Evolutionary conservation across 2,888 invertebrate species (phyloP).

Genomic region (Heliconius cydno): DNA sequence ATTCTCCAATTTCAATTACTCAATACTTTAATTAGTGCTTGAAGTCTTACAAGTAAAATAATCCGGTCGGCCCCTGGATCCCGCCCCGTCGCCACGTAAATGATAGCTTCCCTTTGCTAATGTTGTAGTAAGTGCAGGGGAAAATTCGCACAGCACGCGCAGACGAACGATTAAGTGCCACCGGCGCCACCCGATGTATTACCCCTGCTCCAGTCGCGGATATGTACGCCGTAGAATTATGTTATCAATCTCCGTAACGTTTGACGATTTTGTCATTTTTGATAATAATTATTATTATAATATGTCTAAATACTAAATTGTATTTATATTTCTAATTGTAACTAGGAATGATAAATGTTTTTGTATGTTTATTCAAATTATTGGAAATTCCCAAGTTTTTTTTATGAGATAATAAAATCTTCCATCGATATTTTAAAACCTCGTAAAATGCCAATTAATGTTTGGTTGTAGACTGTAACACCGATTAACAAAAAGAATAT

Average conservation of each 20-base stretch:
- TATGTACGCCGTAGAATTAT: conserved; percentile 56
- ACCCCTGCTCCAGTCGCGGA: conserved; percentile 68
- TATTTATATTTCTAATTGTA: background rate
- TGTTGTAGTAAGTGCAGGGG: conserved; percentile 65
- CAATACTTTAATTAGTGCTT: conserved; percentile 59
- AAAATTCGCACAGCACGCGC: conserved; percentile 77
- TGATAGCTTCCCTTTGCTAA: conserved; percentile 75
- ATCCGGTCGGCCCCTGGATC: conserved; percentile 64
- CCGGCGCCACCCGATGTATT: conserved; percentile 77
- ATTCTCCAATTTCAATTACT: conserved; percentile 51
- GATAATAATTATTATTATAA: conserved; percentile 16
- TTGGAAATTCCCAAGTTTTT: background rate
- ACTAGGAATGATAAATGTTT: background rate
- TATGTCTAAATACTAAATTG: background rate
- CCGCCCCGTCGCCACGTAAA: conserved; percentile 75
- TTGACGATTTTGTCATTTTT: conserved; percentile 15
- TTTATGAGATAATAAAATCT: conserved; percentile 16
- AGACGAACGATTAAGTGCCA: conserved; percentile 70
- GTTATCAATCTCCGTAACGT: conserved; percentile 50
- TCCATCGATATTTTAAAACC: conserved; percentile 10
- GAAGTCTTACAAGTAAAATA: conserved; percentile 55
- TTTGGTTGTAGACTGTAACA: background rate
- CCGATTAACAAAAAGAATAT: conserved; percentile 9
- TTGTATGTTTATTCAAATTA: background rate
- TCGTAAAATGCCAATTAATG: conserved; percentile 8